phyloP scores from a whole-genome alignment of 2,113 vertebrate genomes.

The Lophochroa leadbeateri region DNA sequence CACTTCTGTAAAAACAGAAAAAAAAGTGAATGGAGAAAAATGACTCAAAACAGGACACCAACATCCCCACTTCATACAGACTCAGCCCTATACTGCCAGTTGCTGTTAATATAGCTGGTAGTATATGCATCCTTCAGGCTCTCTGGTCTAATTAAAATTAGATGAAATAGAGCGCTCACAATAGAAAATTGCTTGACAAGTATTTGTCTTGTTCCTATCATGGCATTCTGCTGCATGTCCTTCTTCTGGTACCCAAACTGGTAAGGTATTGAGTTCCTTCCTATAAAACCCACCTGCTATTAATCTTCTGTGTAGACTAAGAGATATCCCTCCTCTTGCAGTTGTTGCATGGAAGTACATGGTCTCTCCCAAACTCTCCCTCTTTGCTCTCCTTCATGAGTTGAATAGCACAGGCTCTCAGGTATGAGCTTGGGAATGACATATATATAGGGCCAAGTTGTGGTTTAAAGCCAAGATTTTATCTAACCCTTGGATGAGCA shows the following conservation, averaged over 20 bases:
- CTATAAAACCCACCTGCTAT: not conserved
- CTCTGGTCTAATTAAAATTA: not conserved
- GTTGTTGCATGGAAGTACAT: not conserved
- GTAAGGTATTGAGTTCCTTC: not conserved
- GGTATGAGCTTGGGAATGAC: not conserved
- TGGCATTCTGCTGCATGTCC: not conserved
- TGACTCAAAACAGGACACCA: not conserved
- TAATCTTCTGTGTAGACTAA: not conserved
- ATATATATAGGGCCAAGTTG: not conserved
- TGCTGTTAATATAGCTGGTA: not conserved
- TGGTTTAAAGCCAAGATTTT: not conserved
- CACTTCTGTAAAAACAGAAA: not conserved
- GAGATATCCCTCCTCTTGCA: not conserved
- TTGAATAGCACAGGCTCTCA: not conserved
- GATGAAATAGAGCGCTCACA: not conserved
- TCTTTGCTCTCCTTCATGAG: rapidly evolving
- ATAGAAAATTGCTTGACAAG: not conserved
- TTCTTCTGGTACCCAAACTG: not conserved
- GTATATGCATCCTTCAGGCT: not conserved
- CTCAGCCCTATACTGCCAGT: not conserved
- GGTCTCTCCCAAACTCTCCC: not conserved
- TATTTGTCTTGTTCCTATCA: not conserved
- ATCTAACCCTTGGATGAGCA: not conserved
- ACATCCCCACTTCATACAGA: not conserved
- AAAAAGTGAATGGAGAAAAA: not conserved